A percentile compares a stretch with the other conserved stretches of the same genome.
phyloP scores from a whole-genome alignment of 2,797 vertebrate species.

The Sebastes iracundus region DNA sequence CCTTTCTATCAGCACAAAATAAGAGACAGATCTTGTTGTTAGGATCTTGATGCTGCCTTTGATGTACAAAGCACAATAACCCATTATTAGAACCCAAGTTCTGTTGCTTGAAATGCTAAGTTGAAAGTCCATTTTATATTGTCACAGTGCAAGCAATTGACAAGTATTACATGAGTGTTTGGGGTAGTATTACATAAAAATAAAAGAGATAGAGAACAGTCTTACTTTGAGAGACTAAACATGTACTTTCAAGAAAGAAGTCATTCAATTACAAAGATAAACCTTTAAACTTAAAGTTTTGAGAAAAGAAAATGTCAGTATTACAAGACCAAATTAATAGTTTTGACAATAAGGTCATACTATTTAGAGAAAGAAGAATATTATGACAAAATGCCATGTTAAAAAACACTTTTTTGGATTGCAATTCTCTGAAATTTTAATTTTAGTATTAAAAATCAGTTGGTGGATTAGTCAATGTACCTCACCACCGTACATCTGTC shows the following conservation, averaged over 20 bases:
- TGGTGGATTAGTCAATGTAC: background rate
- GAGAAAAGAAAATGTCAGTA: background rate
- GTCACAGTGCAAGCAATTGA: background rate
- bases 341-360: background rate
- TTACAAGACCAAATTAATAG: background rate
- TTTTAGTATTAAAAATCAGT: background rate
- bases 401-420: background rate
- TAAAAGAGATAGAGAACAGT: background rate
- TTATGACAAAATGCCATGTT: background rate
- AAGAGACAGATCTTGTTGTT: background rate
- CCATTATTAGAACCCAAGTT: background rate
- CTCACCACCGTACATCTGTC: background rate
- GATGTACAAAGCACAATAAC: slow-evolving; percentile 57
- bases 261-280: background rate
- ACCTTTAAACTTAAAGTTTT: too few relatives aligned
- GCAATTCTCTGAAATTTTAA: slow-evolving; percentile 5
- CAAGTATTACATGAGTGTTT: background rate
- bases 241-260: background rate
- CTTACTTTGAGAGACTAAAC: background rate
- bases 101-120: slow-evolving; percentile 21
- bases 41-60: background rate
- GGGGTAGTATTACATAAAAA: background rate
- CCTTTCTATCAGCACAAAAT: slow-evolving; percentile 9
- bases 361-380: background rate
- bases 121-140: slow-evolving; percentile 13